Conservation (phyloP, 2,797 vertebrate genomes). For the Acanthurus leucopareius region DNA sequence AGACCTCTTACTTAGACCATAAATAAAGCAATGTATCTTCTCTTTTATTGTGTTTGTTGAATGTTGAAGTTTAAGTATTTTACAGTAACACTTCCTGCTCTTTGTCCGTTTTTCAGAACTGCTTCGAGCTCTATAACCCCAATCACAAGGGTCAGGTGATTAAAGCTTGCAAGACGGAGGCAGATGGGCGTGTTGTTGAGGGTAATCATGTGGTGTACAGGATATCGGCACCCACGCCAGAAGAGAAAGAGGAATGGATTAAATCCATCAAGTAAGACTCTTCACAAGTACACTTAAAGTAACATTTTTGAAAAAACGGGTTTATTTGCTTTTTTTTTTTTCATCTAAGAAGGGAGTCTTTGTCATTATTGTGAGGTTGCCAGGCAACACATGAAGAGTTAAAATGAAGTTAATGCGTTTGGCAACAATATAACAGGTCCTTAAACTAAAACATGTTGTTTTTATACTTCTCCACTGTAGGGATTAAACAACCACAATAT, state of each 20-base stretch:
- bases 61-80: constrained; percentile 16
- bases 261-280: constrained; percentile 96
- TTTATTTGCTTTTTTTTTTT: neutral
- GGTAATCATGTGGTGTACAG: constrained; percentile 98
- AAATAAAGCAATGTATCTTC: neutral
- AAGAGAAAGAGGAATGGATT: constrained; percentile 99
- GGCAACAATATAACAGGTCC: neutral
- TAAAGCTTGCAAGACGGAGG: constrained; percentile 98
- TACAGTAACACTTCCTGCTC: constrained; percentile 1
- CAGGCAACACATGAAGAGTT: neutral
- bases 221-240: constrained; percentile 96
- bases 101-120: constrained; percentile 87
- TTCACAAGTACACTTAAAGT: neutral
- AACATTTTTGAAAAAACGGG: neutral
- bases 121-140: constrained; percentile 97
- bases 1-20: constrained; percentile 26
- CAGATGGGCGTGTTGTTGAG: constrained; percentile 96
- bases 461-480: neutral
- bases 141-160: constrained; percentile 98
- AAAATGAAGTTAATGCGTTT: neutral
- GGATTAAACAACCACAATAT: neutral
- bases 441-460: neutral
- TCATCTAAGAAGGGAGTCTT: neutral
- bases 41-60: neutral
- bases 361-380: neutral